Base-by-base conservation (phyloP, 2,113 vertebrate genomes). In the Apteryx owenii region DNA sequence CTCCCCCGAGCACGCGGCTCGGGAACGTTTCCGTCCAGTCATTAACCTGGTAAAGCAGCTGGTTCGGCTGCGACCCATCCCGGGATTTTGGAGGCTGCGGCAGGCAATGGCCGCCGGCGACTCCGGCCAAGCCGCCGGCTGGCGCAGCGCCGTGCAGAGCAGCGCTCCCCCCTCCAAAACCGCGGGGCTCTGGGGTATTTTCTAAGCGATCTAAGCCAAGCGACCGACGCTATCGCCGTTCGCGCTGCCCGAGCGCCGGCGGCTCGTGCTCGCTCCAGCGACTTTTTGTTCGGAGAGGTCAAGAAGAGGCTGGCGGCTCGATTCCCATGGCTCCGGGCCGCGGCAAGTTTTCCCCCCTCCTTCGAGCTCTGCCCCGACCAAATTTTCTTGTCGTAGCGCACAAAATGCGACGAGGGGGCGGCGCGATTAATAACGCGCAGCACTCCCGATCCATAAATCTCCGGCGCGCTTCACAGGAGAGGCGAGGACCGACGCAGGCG, bases 401-500 rank as follows among this genome's bases (percentile, higher is more conserved):
- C 81, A 82, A 60, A 85, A n/a, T 2, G 40, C 61, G 28, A 5
- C 1, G 14, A 79, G 38, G 44, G 71, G 90, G 72, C 84, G 72
- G 71, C 28, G 1, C 23, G 8, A 81, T 90, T 75, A 84, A 87
- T 82, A 76, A 89, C 36, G 81, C 46, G 8, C 31, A 0, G 15
- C 13, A 28, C 89, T 91, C 66, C 84, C 1, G 0, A 48, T 78
- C 88, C 90, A 92, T 88, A 91, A 92, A 92, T 93, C 95, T 80
- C 91, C 5, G 1, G 51, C 78, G 72, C 29, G 58, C 94, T 84
- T 81, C 81, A 51, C 2, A 19, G 71, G 81, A 11, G 14, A 31
- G 38, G 85, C 28, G 83, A 88, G 93, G 92, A 88, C 71, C 81
- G 96, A 89, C 2, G 86, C 94, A 91, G 96, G 89, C 94, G 90